These are phyloP conservation scores for Enteromius viviparus DNA, from an alignment of 2,797 vertebrate genomes.

Conservation along the genomic window DNA sequence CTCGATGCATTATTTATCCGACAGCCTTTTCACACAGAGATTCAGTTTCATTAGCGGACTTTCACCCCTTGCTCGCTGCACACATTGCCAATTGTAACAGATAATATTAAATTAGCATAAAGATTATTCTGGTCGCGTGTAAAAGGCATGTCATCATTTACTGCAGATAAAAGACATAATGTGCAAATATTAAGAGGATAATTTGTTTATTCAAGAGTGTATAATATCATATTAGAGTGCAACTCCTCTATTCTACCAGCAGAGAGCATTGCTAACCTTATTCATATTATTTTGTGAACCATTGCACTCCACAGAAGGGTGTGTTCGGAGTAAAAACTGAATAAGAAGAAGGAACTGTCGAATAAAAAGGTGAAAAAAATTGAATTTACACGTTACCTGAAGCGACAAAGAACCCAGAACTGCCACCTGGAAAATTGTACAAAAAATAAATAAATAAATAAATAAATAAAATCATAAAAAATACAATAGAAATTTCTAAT, in stretches of 20 bases:
- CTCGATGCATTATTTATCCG: conserved; percentile 30
- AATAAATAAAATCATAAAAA: not conserved
- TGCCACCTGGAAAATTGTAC: not conserved
- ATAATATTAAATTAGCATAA: not conserved
- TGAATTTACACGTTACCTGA: not conserved
- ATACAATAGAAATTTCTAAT: not conserved
- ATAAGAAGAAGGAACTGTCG: not conserved
- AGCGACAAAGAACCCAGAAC: not conserved
- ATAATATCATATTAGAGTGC: not conserved
- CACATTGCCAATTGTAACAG: not conserved
- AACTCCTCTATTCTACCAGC: not conserved
- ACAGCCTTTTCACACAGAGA: not conserved
- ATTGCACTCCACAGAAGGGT: conserved; percentile 41
- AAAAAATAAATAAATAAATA: not conserved
- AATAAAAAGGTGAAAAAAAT: not conserved
- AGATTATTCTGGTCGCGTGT: not conserved
- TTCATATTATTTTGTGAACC: not conserved
- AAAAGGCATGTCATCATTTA: not conserved
- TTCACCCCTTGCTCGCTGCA: conserved; percentile 4
- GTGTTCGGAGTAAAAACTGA: conserved; percentile 43
- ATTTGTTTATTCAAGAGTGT: not conserved
- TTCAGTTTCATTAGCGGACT: conserved; percentile 23
- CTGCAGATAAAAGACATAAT: not conserved
- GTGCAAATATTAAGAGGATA: not conserved
- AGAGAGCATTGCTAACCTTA: conserved; percentile 46